phyloP scores from a whole-genome alignment of 2,888 invertebrate genomes.

The Conchocele bisecta region DNA sequence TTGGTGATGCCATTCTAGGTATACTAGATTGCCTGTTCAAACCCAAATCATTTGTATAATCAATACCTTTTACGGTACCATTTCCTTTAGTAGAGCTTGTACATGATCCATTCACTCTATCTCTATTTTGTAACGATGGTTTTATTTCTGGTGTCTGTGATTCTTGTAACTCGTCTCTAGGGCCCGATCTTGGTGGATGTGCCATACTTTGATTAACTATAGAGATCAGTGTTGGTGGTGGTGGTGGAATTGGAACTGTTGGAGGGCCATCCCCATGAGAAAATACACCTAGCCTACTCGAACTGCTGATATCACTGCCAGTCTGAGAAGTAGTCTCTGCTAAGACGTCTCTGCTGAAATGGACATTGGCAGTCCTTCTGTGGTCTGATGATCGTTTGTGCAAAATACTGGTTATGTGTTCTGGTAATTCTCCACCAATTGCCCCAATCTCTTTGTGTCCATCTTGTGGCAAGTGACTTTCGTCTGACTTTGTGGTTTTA shows the following conservation, averaged over 20 bases:
- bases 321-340: slow-evolving; percentile 37
- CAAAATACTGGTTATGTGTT: slow-evolving; percentile 11
- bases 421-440: background rate
- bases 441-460: background rate
- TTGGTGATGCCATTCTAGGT: slow-evolving; percentile 35
- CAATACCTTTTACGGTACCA: background rate
- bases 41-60: background rate
- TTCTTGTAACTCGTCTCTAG: background rate
- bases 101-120: no score
- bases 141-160: background rate
- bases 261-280: slow-evolving; percentile 36
- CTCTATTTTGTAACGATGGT: no score
- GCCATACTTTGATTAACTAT: no score
- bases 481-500: no score
- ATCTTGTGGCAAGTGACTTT: no score
- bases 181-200: background rate
- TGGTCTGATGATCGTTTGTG: background rate
- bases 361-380: slow-evolving; percentile 12
- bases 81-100: background rate
- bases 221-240: slow-evolving; percentile 5
- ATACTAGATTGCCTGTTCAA: slow-evolving; percentile 35
- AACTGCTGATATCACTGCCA: slow-evolving; percentile 15
- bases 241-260: background rate
- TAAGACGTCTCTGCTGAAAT: slow-evolving; percentile 40
- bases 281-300: slow-evolving; percentile 10